phyloP scores from a whole-genome alignment of 2,113 vertebrate genomes.

The Charadrius vociferus region DNA sequence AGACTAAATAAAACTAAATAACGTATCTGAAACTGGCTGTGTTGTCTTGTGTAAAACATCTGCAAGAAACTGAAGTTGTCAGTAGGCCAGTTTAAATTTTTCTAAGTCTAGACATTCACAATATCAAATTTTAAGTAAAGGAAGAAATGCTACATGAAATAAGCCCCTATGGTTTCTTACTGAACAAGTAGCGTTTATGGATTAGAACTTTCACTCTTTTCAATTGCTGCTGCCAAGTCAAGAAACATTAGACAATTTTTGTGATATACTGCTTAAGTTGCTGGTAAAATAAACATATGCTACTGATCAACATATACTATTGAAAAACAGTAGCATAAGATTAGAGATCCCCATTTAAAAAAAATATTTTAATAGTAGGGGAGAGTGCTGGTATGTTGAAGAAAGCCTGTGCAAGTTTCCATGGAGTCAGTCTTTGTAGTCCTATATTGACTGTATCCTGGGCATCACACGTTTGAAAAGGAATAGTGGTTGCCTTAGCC shows the following conservation, averaged over 20 bases:
- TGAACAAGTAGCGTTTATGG: not conserved
- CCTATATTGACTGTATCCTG: not conserved
- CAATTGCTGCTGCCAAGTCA: not conserved
- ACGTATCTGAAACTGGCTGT: not conserved
- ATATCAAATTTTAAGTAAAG: not conserved
- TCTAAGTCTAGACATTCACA: not conserved
- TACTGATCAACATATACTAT: not conserved
- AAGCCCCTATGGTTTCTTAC: not conserved
- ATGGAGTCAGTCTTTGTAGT: not conserved
- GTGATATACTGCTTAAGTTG: not conserved
- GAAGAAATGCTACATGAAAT: not conserved
- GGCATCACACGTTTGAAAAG: rapidly evolving
- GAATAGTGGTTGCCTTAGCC: not conserved
- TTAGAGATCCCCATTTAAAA: not conserved
- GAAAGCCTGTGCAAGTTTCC: not conserved
- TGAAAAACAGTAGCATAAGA: not conserved
- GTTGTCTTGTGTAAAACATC: not conserved
- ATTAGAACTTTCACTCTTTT: not conserved
- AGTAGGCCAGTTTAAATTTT: not conserved
- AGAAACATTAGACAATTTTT: not conserved
- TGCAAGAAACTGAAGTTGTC: not conserved
- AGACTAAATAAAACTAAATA: not conserved
- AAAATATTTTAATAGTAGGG: not conserved
- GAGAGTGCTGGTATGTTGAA: not conserved
- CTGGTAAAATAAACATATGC: not conserved